Base-by-base conservation (phyloP, 2,797 vertebrate genomes). In the Delichon dasypus region DNA sequence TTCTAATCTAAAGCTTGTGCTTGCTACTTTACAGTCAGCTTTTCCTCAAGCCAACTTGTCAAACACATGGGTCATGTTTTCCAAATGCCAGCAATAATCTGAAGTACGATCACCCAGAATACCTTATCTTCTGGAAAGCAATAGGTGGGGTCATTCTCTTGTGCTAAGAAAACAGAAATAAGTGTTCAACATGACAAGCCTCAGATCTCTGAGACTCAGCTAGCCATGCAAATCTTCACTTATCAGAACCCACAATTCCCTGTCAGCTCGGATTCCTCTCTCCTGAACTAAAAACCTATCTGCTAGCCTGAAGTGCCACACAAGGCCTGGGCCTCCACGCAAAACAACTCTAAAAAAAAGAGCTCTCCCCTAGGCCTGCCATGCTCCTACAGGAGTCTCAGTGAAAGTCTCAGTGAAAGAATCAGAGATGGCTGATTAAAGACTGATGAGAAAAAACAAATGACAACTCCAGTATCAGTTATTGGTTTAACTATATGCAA, bases 1-100 rank as follows among this genome's bases (percentile, higher is more conserved):
- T 94, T 93, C 89, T 95, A 95, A 95, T 95, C 93, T 88, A 80
- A 94, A 93, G 85, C 84, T 93, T 92, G 58, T 51, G 45, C 91
- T 94, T 84, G 72, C 74, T 85, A 77, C 74, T 90, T 93, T 85
- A 68, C 44, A 94, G 91, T 73, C 74, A 88, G 67, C 53, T 93
- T 94, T 94, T 91, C 77, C 91, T 94, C 83, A 90, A 90, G 80
- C 38, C 80, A 79, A 54, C 76, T 87, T 96, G 91, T 96, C 95
- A 94, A 91, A 94, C 91, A 95, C 60, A 77, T 76, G 88, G 91
- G 85, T 90, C 80, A 82, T 13, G 9, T 88, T 88, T 90, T 94
- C 82, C 89, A 95, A 95, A 96, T 93, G 79, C 58, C 95, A 96
- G 60, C 2, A 1, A 86, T 87, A 96, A 97, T 96, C 89, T 90